Evolutionary conservation across 2,888 invertebrate genomes (phyloP).

Genomic region (Amphipoea lucens): DNA sequence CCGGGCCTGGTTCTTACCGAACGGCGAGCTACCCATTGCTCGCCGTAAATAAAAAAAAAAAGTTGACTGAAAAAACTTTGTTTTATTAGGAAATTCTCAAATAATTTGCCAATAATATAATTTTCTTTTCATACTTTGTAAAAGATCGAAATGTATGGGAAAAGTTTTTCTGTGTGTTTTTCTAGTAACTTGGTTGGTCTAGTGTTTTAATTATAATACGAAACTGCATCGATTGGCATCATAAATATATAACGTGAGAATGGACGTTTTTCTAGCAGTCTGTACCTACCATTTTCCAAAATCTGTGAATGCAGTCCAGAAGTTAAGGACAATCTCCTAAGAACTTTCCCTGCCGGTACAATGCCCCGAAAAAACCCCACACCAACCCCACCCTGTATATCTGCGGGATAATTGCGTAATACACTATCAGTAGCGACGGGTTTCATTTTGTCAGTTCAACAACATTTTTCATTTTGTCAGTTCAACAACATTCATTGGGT

Average conservation of each 20-base stretch:
- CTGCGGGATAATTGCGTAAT: not conserved
- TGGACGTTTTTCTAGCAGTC: not conserved
- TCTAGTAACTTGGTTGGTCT: not conserved
- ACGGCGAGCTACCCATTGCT: no score
- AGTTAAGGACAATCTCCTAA: not conserved
- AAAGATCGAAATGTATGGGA: no score
- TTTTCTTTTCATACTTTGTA: no score
- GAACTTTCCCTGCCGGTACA: not conserved
- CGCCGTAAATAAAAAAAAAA: no score
- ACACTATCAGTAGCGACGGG: no score
- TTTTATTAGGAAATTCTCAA: no score
- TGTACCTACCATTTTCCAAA: not conserved
- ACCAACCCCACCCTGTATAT: not conserved
- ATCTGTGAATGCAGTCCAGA: not conserved
- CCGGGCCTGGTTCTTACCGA: no score
- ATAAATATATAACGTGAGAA: not conserved
- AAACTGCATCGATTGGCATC: not conserved
- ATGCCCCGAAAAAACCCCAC: not conserved
- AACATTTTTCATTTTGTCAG: no score
- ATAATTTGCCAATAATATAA: no score
- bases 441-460: no score
- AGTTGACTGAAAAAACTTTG: no score
- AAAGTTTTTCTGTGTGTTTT: not conserved
- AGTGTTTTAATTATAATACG: not conserved
- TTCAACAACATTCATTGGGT: no score